Evolutionary conservation across 1,140 invertebrate genomes (phyloP), one percentile per base, ranked within the genome.

Genomic region (Drosophila fuyamai): DNA sequence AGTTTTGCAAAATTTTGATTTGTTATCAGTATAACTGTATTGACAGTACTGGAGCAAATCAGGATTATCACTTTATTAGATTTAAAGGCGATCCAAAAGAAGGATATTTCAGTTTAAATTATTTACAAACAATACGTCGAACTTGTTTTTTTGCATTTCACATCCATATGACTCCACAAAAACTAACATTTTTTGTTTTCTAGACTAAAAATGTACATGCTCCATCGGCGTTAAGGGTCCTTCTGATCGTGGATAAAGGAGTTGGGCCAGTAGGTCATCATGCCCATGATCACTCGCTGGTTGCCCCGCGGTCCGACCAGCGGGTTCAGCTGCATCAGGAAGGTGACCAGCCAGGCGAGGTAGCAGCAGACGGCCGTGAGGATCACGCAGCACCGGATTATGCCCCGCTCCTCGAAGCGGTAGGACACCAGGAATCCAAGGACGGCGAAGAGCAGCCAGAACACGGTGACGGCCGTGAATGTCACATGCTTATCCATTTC

Each of bases 301-400:
- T 27, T 9, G 7, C 47, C 40, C 0, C 66, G 43, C 4, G 84
- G 84, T 1, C 84, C 84, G 5, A 65, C 14, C 16, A 88, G 36
- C 0, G 84, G 84, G 56, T 88, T 88, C 36, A 88, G 4, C 29
- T 88, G 84, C 84, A 88, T 84, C 12, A 88, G 32, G 16, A 84
- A 89, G 10, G 85, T 75, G 35, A 70, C 9, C 14, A 80, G 2
- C 84, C 84, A 88, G 36, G 82, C 48, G 0, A 88, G 38, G 59
- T 82, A 88, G 59, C 84, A 89, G 56, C 84, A 88, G 23, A 68
- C 38, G 9, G 72, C 77, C 4, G 80, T 56, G 0, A 78, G 32
- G 2, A 84, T 14, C 8, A 71, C 16, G 27, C 84, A 80, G 50
- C 77, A 81, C 1, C 72, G 50, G 44, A 88, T 74, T 2, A 88